Percentiles rank a stretch among this genome's conserved stretches.
Conservation (phyloP, 30 jellyfish, hydroid and myxozoan species). For the Phacellophora camtschatica region DNA sequence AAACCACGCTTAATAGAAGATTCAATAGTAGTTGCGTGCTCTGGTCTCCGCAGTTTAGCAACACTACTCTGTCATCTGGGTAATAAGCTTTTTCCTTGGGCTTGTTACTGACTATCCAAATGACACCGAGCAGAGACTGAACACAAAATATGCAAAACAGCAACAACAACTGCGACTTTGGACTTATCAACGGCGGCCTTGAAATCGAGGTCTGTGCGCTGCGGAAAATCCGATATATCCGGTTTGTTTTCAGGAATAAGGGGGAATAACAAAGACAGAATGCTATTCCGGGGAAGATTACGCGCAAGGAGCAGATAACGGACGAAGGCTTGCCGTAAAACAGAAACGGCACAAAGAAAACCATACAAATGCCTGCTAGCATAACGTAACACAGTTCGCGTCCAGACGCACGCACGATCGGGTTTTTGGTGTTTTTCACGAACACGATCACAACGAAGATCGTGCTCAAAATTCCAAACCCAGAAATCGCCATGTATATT, state of each 20-base stretch:
- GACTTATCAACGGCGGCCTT: conserved; percentile 85
- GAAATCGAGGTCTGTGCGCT: conserved; percentile 71
- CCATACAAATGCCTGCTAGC: conserved; percentile 64
- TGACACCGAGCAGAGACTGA: conserved; percentile 75
- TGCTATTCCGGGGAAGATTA: conserved; percentile 79
- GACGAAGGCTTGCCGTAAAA: conserved; percentile 56
- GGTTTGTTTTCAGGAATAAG: conserved; percentile 74
- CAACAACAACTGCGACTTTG: conserved; percentile 72
- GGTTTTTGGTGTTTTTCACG: conserved; percentile 36
- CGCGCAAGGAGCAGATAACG: conserved; percentile 55
- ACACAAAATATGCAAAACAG: conserved; percentile 58
- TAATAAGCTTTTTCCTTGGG: conserved; percentile 2
- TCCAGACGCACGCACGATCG: conserved; percentile 81
- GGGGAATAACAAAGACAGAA: conserved; percentile 82
- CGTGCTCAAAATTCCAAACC: conserved; percentile 58
- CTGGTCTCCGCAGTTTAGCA: conserved; percentile 63
- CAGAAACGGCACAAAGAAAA: conserved; percentile 49
- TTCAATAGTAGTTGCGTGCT: conserved; percentile 54
- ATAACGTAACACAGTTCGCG: conserved; percentile 80
- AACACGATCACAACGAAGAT: conserved; percentile 46
- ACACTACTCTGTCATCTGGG: conserved; percentile 38
- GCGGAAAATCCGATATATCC: conserved; percentile 86
- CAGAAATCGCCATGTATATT: conserved; percentile 30
- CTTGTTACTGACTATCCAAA: conserved; percentile 70
- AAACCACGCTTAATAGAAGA: conserved; percentile 73